Evolutionary conservation across 2,888 invertebrate genomes (phyloP), one percentile per base, ranked within the genome.

Genomic region (Drosophila falleni): DNA sequence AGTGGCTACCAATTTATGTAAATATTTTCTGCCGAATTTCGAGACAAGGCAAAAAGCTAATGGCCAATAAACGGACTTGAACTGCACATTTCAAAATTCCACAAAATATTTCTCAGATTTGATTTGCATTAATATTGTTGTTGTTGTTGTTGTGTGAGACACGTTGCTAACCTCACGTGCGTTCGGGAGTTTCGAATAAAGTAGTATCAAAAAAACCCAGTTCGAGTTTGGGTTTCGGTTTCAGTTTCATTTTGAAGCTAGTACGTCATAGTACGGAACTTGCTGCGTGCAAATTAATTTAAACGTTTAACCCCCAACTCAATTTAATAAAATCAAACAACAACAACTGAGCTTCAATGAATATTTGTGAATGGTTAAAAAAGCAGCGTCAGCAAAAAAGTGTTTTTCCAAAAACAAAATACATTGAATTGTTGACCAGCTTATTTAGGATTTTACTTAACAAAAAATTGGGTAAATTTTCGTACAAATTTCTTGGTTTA

Each of bases 41-140:
- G 44, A 53, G 66, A 74, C 78, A 76, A 76, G 72, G 63, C 35
- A 50, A 70, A 29, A 29, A 50, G 66, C 41, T 70, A 59, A 72
- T 78, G 75, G 66, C 85, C 73, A 80, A 80, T 73, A 85, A 89
- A 86, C 87, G 76, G 69, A 73, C 87, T 79, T 89, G 87, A 86
- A 89, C 85, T 67, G 68, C 66, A 23, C 33, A 70, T 70, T 50
- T 68, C 58, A 35, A 72, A 78, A 71, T 65, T 63, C 50, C 56
- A 42, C 61, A 31, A 64, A 31, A 29, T 56, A 50, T 50, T 56
- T 64, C 39, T 39, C 39, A 42, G n/a, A 13, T 51, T 62, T 1
- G 19, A 31, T 58, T 16, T 29, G 35, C 37, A 44, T 51, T 9
- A n/a, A 23, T 41, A 19, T 9, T n/a, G 35, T 5, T 35, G 35